These are phyloP conservation scores for Condylura cristata DNA, from an alignment of 2,113 vertebrate genomes.

Conservation along the genomic window DNA sequence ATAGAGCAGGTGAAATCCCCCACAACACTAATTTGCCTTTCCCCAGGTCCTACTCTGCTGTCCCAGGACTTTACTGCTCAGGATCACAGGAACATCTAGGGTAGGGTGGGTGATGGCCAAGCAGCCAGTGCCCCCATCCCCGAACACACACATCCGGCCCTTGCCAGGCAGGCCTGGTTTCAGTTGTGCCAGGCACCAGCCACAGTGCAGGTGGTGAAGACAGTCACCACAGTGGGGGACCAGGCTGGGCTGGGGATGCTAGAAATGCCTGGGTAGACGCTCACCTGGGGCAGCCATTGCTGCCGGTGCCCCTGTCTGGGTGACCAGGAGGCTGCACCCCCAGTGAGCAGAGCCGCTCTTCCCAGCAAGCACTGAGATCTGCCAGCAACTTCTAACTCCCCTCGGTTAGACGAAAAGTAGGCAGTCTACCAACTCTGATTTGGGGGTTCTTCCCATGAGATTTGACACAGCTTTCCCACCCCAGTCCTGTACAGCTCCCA, in stretches of 20 bases:
- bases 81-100: not conserved
- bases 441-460: not conserved
- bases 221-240: not conserved
- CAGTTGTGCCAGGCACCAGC: no score
- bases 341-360: not conserved
- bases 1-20: conserved; percentile 47
- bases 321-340: not conserved
- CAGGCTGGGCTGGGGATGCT: not conserved
- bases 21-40: not conserved
- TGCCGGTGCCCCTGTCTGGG: not conserved
- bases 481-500: not conserved
- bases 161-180: no score
- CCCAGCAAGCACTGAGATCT: not conserved
- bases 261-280: not conserved
- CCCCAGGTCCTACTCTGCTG: not conserved
- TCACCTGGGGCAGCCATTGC: not conserved
- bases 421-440: not conserved
- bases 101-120: not conserved
- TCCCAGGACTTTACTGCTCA: not conserved
- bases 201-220: no score
- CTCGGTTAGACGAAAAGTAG: not conserved
- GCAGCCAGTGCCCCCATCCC: no score
- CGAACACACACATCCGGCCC: no score
- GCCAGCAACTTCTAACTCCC: not conserved
- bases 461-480: not conserved